A percentile compares a stretch with the other conserved stretches of the same genome.
These are phyloP conservation scores for Macrotrachela quadricornifera DNA, from an alignment of 1,140 invertebrate genomes.

Conservation along the genomic window DNA sequence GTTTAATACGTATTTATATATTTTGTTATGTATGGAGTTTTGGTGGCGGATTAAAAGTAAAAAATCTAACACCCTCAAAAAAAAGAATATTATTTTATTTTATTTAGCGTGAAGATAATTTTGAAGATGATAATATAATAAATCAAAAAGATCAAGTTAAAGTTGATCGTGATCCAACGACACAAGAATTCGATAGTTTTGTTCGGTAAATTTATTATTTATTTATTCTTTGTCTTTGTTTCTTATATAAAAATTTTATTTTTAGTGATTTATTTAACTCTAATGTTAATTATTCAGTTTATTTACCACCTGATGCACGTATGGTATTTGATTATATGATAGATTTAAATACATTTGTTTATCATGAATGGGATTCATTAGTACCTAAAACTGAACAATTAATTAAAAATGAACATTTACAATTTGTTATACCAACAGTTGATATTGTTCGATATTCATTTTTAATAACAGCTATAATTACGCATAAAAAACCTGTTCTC, in stretches of 20 bases:
- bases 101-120: constrained; percentile 21
- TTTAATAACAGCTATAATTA: constrained; percentile 20
- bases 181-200: constrained; percentile 45
- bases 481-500: constrained; percentile 24
- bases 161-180: constrained; percentile 33
- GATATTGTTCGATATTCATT: constrained; percentile 28
- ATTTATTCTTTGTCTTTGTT: too few relatives aligned
- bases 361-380: constrained; percentile 25
- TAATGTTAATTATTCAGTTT: constrained; percentile 11
- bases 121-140: constrained; percentile 17
- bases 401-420: constrained; percentile 11
- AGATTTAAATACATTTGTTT: constrained; percentile 25
- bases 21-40: constrained; percentile 48
- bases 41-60: constrained; percentile 42
- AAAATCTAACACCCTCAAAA: constrained; percentile 10
- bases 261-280: neutral
- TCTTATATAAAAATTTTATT: too few relatives aligned
- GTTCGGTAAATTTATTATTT: constrained; percentile 29
- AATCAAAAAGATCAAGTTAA: constrained; percentile 10
- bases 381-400: constrained; percentile 17
- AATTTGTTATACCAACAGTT: constrained; percentile 22
- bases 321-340: constrained; percentile 29
- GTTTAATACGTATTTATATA: constrained; percentile 43
- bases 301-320: constrained; percentile 23
- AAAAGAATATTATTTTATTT: too few relatives aligned